Percentiles rank a stretch among this genome's conserved stretches.
Conservation (phyloP, 2,113 vertebrate genomes). For the Paedocypris sp. region DNA sequence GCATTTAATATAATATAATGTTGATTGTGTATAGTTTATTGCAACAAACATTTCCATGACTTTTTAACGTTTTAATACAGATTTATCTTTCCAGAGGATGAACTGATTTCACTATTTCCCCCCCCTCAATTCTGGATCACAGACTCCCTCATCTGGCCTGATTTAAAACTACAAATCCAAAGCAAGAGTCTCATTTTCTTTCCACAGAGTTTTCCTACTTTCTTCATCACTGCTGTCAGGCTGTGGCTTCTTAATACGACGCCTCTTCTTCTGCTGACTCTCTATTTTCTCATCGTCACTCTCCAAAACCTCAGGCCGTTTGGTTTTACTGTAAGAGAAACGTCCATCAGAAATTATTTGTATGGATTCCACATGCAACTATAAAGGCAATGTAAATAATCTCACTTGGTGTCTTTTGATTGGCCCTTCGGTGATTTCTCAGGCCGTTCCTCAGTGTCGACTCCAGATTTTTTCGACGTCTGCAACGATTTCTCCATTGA, state of each 20-base stretch:
- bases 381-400: neutral
- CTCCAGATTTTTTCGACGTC: slow-evolving; percentile 42
- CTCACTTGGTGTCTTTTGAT: slow-evolving; percentile 48
- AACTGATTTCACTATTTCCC: neutral
- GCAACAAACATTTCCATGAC: no score
- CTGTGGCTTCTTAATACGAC: slow-evolving; percentile 72
- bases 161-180: slow-evolving; percentile 1
- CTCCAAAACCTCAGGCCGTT: slow-evolving; percentile 59
- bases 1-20: no score
- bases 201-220: slow-evolving; percentile 49
- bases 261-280: slow-evolving; percentile 70
- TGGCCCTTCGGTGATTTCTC: slow-evolving; percentile 26
- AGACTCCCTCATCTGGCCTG: slow-evolving; percentile 4
- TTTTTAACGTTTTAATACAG: no score
- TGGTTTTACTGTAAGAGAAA: slow-evolving; percentile 56
- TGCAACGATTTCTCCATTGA: slow-evolving; percentile 36
- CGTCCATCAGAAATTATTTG: neutral
- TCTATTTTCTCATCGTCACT: slow-evolving; percentile 65
- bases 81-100: neutral
- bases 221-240: slow-evolving; percentile 90
- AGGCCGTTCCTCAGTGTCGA: slow-evolving; percentile 47
- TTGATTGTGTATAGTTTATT: no score
- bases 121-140: neutral
- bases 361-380: no score
- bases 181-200: neutral